Percentiles rank a stretch among this genome's conserved stretches.
phyloP scores from a whole-genome alignment of 2,113 vertebrate species.

The Etia nguti region DNA sequence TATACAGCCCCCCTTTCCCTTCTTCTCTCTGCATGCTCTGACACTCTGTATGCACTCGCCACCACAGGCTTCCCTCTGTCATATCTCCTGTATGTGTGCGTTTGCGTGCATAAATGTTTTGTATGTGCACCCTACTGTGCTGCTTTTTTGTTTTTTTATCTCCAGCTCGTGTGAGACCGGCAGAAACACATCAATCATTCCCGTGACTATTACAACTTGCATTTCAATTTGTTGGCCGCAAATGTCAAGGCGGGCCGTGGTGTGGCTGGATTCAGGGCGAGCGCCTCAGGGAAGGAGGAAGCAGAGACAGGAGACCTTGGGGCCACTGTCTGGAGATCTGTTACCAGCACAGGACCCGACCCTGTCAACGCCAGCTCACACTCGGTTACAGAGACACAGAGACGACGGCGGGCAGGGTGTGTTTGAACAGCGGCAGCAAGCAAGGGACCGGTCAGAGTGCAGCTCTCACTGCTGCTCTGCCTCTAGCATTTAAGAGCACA shows the following conservation, averaged over 20 bases:
- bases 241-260: conserved; percentile 36
- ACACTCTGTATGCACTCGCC: conserved; percentile 40
- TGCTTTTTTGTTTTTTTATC: not conserved
- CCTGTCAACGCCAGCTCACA: conserved; percentile 64
- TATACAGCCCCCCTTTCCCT: conserved; percentile 35
- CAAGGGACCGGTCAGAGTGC: not conserved
- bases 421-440: not conserved
- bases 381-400: conserved; percentile 32
- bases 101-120: conserved; percentile 35
- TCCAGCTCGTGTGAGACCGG: conserved; percentile 16
- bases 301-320: conserved; percentile 42
- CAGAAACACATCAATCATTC: conserved; percentile 65
- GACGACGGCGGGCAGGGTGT: not conserved
- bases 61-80: conserved; percentile 30
- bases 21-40: conserved; percentile 28
- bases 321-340: conserved; percentile 49
- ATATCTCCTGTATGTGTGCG: not conserved
- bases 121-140: not conserved
- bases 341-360: conserved; percentile 33
- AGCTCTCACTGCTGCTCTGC: not conserved
- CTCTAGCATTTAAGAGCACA: not conserved
- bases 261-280: conserved; percentile 22
- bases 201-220: conserved; percentile 41
- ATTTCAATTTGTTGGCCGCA: conserved; percentile 40
- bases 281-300: conserved; percentile 21